These are phyloP conservation scores for Manis pentadactyla DNA, from an alignment of 2,797 vertebrate species.

Conservation along the genomic window DNA sequence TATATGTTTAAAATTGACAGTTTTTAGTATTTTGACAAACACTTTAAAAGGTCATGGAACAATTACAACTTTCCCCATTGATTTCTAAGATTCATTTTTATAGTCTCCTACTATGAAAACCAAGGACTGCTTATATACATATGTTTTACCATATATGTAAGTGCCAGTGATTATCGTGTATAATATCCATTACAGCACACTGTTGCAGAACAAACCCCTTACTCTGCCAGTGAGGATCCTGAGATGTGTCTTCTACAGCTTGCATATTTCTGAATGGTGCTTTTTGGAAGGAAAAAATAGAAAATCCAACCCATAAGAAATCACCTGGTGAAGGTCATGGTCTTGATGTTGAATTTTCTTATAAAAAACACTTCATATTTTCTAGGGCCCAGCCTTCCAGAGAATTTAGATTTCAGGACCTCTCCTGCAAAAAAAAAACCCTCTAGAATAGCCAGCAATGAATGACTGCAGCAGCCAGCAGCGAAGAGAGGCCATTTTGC, in stretches of 20 bases:
- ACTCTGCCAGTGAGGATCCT: background rate
- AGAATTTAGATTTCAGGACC: background rate
- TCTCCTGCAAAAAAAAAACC: background rate
- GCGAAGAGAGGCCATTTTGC: background rate
- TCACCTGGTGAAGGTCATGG: background rate
- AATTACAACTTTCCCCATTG: background rate
- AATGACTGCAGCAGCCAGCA: background rate
- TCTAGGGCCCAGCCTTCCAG: background rate
- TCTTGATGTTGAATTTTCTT: background rate
- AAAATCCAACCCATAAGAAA: background rate
- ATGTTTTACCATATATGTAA: background rate
- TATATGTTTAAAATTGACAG: background rate
- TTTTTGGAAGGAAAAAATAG: background rate
- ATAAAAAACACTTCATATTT: background rate
- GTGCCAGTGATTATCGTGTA: rapidly evolving
- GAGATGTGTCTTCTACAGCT: background rate
- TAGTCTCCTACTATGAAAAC: background rate
- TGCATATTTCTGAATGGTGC: background rate
- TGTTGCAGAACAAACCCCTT: too few species aligned
- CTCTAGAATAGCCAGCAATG: too few species aligned
- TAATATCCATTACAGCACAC: too few species aligned
- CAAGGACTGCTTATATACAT: background rate
- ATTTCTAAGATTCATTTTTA: background rate
- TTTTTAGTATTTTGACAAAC: background rate
- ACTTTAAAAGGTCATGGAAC: background rate